Percentiles rank a stretch among this genome's conserved stretches.
Evolutionary conservation across 2,113 vertebrate species (phyloP).

Genomic region (Thomomys bottae): DNA sequence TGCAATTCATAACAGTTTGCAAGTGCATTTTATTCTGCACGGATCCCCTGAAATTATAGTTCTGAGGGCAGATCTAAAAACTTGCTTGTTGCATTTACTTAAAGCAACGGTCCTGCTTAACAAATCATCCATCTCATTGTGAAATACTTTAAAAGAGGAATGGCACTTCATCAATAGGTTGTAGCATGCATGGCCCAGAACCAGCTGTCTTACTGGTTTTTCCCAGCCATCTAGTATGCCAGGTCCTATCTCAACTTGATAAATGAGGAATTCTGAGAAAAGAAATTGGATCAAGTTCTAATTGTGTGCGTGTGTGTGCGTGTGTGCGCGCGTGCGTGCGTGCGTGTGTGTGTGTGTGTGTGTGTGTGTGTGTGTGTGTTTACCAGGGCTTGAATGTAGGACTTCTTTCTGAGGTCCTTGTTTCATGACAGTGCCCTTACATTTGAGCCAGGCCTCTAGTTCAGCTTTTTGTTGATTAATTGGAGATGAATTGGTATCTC

Average conservation of each 20-base stretch:
- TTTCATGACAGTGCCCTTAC: too few species aligned
- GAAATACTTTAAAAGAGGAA: conserved; percentile 1
- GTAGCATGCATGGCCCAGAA: background rate
- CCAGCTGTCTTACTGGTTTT: background rate
- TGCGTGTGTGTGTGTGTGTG: too few species aligned
- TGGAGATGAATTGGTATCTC: too few species aligned
- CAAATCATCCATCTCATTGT: background rate
- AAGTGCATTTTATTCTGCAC: conserved; percentile 12
- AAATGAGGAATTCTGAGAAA: background rate
- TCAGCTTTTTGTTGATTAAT: too few species aligned
- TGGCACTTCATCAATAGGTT: background rate
- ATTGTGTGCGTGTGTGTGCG: too few species aligned
- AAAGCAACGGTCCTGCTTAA: background rate
- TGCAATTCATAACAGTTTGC: background rate
- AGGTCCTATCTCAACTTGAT: background rate
- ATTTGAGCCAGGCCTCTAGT: too few species aligned
- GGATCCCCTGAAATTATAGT: background rate
- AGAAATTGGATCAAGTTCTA: background rate
- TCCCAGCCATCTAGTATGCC: background rate
- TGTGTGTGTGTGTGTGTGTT: too few species aligned
- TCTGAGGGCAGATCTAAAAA: background rate
- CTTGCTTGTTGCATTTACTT: background rate
- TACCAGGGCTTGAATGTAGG: too few species aligned
- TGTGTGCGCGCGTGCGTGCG: too few species aligned
- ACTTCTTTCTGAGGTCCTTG: too few species aligned